Evolutionary conservation across 2,888 invertebrate genomes (phyloP).

Genomic region (Endotricha flammealis): DNA sequence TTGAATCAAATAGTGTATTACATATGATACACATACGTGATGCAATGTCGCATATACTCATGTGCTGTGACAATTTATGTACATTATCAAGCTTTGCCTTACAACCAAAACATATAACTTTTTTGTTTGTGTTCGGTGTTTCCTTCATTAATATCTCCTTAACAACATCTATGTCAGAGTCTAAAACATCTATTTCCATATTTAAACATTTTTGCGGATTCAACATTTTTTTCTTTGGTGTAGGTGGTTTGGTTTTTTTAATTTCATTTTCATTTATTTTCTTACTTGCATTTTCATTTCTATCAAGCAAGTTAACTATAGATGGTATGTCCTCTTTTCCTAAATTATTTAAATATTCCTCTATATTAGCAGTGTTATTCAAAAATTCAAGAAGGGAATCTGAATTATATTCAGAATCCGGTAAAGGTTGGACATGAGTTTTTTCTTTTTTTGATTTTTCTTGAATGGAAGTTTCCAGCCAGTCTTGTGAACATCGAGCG

Average conservation of each 20-base stretch:
- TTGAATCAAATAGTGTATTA: constrained; percentile 55
- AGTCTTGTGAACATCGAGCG: constrained; percentile 66
- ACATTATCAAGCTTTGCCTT: constrained; percentile 47
- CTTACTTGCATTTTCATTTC: constrained; percentile 47
- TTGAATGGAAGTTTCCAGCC: constrained; percentile 57
- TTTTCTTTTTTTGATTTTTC: constrained; percentile 58
- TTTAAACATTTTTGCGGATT: constrained; percentile 35
- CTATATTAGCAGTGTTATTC: constrained; percentile 67
- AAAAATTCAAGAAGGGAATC: constrained; percentile 69
- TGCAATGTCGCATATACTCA: constrained; percentile 56
- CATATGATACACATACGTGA: constrained; percentile 57
- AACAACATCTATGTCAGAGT: constrained; percentile 58
- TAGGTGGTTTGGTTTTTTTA: constrained; percentile 42
- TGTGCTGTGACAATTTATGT: constrained; percentile 54
- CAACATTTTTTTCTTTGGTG: constrained; percentile 52
- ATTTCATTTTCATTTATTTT: constrained; percentile 32
- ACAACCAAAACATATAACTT: constrained; percentile 56
- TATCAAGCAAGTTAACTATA: constrained; percentile 63
- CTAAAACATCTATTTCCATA: constrained; percentile 62
- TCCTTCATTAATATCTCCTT: constrained; percentile 56
- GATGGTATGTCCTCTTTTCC: constrained; percentile 70
- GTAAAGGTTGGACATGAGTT: constrained; percentile 58
- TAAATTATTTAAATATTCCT: constrained; percentile 62
- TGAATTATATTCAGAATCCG: constrained; percentile 69
- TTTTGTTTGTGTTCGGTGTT: too few species aligned